These are phyloP conservation scores for Coendou prehensilis DNA, from an alignment of 2,797 vertebrate species.

Conservation along the genomic window DNA sequence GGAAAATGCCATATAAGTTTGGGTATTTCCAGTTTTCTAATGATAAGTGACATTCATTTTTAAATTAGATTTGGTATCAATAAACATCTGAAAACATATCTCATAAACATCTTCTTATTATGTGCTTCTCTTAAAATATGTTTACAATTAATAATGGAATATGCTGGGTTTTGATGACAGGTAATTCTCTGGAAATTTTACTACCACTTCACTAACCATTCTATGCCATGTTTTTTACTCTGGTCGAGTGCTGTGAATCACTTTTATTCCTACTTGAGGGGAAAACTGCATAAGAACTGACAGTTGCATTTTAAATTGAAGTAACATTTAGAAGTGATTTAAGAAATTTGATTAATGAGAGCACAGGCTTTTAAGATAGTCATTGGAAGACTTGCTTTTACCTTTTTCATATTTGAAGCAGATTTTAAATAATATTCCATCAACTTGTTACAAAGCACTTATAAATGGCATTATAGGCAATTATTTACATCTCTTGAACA, in stretches of 20 bases:
- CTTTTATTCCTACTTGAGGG: neutral
- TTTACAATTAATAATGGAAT: constrained; percentile 49
- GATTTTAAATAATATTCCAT: constrained; percentile 67
- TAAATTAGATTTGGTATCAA: neutral
- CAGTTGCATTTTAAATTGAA: constrained; percentile 61
- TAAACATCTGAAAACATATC: neutral
- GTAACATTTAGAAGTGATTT: constrained; percentile 73
- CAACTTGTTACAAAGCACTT: constrained; percentile 65
- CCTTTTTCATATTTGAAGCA: constrained; percentile 63
- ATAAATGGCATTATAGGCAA: constrained; percentile 70
- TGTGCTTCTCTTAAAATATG: neutral
- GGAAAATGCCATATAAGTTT: neutral
- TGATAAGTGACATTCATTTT: neutral
- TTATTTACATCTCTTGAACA: constrained; percentile 65
- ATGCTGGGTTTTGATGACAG: neutral
- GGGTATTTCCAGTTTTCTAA: neutral
- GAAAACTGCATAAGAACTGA: constrained; percentile 35
- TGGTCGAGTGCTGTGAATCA: neutral
- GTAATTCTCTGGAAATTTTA: constrained; percentile 4
- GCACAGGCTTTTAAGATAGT: constrained; percentile 61
- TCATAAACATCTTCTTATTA: neutral
- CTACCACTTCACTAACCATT: neutral
- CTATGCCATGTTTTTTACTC: neutral
- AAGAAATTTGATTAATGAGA: constrained; percentile 73
- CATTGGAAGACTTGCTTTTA: constrained; percentile 63